Evolutionary conservation across 2,888 invertebrate genomes (phyloP).

Genomic region (Ctenicera cuprea): DNA sequence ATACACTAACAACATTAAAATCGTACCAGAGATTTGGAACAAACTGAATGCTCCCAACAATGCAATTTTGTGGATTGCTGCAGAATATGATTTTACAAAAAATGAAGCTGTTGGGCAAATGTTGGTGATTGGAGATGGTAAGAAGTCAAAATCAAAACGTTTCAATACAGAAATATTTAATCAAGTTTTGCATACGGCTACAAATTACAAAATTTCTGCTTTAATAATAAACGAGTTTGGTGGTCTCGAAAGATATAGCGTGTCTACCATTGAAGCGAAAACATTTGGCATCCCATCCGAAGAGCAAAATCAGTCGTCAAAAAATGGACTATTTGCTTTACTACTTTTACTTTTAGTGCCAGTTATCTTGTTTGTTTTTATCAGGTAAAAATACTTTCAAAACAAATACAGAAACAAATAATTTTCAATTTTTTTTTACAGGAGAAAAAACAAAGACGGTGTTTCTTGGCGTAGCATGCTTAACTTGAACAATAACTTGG

Average conservation of each 20-base stretch:
- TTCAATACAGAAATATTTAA: conserved; percentile 42
- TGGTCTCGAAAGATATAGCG: not conserved
- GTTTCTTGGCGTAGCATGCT: no score
- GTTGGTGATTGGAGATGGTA: conserved; percentile 37
- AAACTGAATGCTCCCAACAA: not conserved
- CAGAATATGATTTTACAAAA: conserved; percentile 18
- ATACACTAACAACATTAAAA: not conserved
- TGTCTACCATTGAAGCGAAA: not conserved
- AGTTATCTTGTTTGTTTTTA: conserved; percentile 27
- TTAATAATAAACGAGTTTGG: no score
- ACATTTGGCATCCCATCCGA: conserved; percentile 11
- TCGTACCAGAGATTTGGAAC: conserved; percentile 11
- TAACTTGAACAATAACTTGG: no score
- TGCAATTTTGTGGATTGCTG: conserved; percentile 36
- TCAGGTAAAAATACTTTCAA: conserved; percentile 33
- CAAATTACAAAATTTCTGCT: no score
- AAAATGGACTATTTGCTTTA: conserved; percentile 42
- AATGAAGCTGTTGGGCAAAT: not conserved
- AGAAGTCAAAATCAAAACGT: conserved; percentile 8
- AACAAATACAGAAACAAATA: not conserved
- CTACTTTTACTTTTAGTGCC: conserved; percentile 50
- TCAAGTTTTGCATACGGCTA: not conserved
- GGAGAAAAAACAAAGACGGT: no score
- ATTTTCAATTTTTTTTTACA: not conserved
- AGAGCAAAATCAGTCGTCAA: not conserved